Evolutionary conservation across 2,113 vertebrate species (phyloP).

Genomic region (Pluvianellus socialis): DNA sequence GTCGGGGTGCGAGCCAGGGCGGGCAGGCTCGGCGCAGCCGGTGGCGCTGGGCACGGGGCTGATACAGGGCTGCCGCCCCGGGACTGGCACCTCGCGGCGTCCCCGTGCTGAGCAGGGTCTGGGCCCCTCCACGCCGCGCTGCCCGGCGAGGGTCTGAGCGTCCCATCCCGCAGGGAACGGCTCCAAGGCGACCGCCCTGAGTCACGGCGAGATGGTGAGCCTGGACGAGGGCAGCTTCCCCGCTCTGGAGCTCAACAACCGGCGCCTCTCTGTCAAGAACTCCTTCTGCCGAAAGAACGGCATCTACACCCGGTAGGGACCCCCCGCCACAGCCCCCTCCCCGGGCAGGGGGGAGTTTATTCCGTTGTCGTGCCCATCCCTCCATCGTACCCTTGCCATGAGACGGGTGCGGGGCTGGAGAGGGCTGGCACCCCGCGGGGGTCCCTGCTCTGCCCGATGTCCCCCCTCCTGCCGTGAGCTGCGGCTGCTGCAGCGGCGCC

Average conservation of each 20-base stretch:
- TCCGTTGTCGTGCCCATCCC: rapidly evolving
- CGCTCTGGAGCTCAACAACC: constrained; percentile 94
- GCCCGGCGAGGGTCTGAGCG: not conserved
- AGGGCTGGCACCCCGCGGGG: not conserved
- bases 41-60: not conserved
- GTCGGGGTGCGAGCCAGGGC: not conserved
- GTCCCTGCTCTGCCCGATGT: not conserved
- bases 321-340: not conserved
- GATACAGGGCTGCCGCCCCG: not conserved
- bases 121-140: not conserved
- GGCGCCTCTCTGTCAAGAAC: constrained; percentile 93
- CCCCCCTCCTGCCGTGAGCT: not conserved
- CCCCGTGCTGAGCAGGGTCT: not conserved
- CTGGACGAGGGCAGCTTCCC: constrained; percentile 95
- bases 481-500: not conserved
- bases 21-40: not conserved
- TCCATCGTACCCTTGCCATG: rapidly evolving
- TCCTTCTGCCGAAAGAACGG: constrained; percentile 97
- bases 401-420: not conserved
- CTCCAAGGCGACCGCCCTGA: constrained; percentile 86
- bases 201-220: constrained; percentile 95
- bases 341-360: rapidly evolving
- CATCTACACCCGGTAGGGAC: constrained; percentile 89
- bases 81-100: not conserved
- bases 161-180: constrained; percentile 79